phyloP scores from a whole-genome alignment of 2,888 invertebrate genomes.

The Microctonus hyperodae region DNA sequence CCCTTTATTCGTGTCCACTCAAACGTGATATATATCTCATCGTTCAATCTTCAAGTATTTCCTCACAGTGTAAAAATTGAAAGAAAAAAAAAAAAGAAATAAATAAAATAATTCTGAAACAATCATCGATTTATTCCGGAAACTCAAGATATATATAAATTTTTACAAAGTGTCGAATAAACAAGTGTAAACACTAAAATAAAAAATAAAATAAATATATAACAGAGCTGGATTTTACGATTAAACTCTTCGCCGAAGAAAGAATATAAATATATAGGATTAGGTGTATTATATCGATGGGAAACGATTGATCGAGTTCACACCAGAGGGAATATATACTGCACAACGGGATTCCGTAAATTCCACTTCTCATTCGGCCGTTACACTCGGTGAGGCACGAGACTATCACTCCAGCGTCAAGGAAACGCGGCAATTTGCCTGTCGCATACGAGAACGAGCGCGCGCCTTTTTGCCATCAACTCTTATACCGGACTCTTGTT shows the following conservation, averaged over 20 bases:
- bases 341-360: conserved; percentile 39
- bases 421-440: conserved; percentile 62
- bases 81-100: background rate
- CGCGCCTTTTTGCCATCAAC: conserved; percentile 23
- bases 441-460: conserved; percentile 47
- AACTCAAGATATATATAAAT: no score
- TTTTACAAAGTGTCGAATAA: no score
- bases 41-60: background rate
- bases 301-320: conserved; percentile 21
- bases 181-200: no score
- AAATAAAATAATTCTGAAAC: background rate
- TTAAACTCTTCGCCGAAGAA: background rate
- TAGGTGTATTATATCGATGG: conserved; percentile 1
- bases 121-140: background rate
- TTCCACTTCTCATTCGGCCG: conserved; percentile 40
- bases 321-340: conserved; percentile 16
- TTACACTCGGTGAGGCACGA: conserved; percentile 44
- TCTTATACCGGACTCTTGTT: conserved; percentile 28
- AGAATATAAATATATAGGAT: background rate
- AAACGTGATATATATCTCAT: conserved; percentile 15
- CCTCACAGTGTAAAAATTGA: background rate
- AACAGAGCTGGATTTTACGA: no score
- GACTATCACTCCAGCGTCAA: conserved; percentile 38
- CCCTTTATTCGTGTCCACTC: conserved; percentile 20
- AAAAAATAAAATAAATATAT: no score